Evolutionary conservation across 2,797 vertebrate species (phyloP), one percentile per base, ranked within the genome.

Genomic region (Thunnus albacares): DNA sequence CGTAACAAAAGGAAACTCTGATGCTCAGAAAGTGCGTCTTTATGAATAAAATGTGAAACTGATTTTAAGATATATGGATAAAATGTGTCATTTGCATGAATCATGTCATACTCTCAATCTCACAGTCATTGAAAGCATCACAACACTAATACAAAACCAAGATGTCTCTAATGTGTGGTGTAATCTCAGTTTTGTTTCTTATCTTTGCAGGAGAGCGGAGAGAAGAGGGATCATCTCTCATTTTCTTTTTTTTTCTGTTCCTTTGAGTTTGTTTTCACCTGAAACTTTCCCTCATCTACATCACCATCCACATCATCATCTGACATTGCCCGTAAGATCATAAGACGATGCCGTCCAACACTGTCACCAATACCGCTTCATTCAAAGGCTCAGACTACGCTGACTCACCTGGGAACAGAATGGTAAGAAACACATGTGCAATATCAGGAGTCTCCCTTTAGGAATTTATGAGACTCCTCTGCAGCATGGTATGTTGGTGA

Each of bases 281-380:
- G 33, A 83, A 83, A 73, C 63, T 26, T 20, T 59, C 53, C 70
- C 43, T 59, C 72, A 83, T 71, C 78, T 26, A 43, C 79, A 77
- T 53, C 77, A 7, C 78, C 75, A 20, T 51, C 47, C 17, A 64
- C 73, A 33, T 69, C 49, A 45, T 79, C 61, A 45, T 79, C 61
- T 71, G 60, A 64, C 60, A 28, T 73, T 58, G 59, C 80, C 68
- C 81, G 60, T 58, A 87, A 79, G 62, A 80, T 65, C 64, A 35
- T 51, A 83, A 82, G 75, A 90, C 53, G 67, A 97, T 97, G 96
- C 96, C 96, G 91, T 97, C 96, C 95, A 97, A 96, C 91, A 76
- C 95, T 45, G 94, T 95, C 88, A 91, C 94, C 91, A 90, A 86
- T 88, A 75, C 84, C 79, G n/a, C 92, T 49, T 68, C 92, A 18